These are phyloP conservation scores for Enteromius paludinosus DNA, from an alignment of 2,797 vertebrate genomes.

Conservation along the genomic window DNA sequence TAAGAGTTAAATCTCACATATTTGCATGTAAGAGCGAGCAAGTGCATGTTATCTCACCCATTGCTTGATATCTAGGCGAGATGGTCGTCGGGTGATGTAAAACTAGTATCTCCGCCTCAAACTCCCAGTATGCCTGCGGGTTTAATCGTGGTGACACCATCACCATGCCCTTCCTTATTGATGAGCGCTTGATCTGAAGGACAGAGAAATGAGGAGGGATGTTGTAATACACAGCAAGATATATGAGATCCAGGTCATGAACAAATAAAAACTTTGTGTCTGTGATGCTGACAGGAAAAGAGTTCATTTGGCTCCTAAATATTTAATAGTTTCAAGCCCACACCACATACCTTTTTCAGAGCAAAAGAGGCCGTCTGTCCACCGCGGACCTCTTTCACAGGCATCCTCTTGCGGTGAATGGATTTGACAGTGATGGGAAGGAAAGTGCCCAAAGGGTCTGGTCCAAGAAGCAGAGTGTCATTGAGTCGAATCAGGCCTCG, in stretches of 20 bases:
- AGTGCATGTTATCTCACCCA: constrained; percentile 81
- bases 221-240: neutral
- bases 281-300: neutral
- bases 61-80: constrained; percentile 97
- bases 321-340: neutral
- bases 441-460: constrained; percentile 95
- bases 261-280: neutral
- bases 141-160: constrained; percentile 96
- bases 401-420: constrained; percentile 98
- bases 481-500: constrained; percentile 95
- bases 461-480: constrained; percentile 94
- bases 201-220: neutral
- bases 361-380: constrained; percentile 98
- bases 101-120: constrained; percentile 97
- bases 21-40: neutral
- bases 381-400: constrained; percentile 95
- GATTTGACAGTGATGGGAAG: constrained; percentile 96
- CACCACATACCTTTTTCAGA: constrained; percentile 89
- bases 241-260: too few relatives aligned
- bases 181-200: constrained; percentile 93
- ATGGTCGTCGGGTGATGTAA: constrained; percentile 99
- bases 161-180: constrained; percentile 98
- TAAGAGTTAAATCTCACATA: neutral
- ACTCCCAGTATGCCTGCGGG: constrained; percentile 98
- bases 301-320: neutral